Percentiles rank a stretch among this genome's conserved stretches.
phyloP scores from a whole-genome alignment of 2,888 invertebrate species.

The Chloromyia formosa region DNA sequence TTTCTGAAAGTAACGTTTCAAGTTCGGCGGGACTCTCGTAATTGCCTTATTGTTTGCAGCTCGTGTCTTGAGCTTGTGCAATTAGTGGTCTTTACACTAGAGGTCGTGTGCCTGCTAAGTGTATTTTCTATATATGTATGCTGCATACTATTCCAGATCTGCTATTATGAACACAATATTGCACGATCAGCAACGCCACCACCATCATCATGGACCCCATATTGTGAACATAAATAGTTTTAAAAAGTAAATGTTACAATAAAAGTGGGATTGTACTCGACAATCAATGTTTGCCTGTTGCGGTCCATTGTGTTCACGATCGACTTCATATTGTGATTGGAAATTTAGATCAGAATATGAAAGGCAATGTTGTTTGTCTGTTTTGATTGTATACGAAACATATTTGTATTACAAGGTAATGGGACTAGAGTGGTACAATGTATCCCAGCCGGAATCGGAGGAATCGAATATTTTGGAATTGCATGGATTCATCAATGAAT shows the following conservation, averaged over 20 bases:
- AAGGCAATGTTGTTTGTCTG: not conserved
- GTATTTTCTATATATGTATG: not conserved
- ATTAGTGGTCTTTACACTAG: conserved; percentile 47
- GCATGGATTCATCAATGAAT: conserved; percentile 37
- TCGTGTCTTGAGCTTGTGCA: conserved; percentile 45
- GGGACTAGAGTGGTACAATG: too few relatives aligned
- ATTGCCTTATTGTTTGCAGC: conserved; percentile 46
- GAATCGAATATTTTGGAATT: too few relatives aligned
- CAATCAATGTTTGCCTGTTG: not conserved
- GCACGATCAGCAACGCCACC: not conserved
- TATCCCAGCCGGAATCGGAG: too few relatives aligned
- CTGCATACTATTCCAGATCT: not conserved
- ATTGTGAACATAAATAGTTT: conserved; percentile 37
- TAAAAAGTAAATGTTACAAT: conserved; percentile 36
- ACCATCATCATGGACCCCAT: conserved; percentile 10
- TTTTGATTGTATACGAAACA: not conserved
- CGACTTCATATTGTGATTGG: not conserved
- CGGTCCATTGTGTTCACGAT: conserved; percentile 6
- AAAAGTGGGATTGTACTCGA: conserved; percentile 9
- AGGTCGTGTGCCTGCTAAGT: conserved; percentile 45
- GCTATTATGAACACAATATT: conserved; percentile 7
- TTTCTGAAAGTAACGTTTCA: not conserved
- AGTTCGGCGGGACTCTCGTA: conserved; percentile 43
- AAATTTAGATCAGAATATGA: not conserved
- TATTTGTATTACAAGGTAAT: not conserved